These are phyloP conservation scores for Myxocyprinus asiaticus DNA, from an alignment of 2,113 vertebrate genomes.

Conservation along the genomic window DNA sequence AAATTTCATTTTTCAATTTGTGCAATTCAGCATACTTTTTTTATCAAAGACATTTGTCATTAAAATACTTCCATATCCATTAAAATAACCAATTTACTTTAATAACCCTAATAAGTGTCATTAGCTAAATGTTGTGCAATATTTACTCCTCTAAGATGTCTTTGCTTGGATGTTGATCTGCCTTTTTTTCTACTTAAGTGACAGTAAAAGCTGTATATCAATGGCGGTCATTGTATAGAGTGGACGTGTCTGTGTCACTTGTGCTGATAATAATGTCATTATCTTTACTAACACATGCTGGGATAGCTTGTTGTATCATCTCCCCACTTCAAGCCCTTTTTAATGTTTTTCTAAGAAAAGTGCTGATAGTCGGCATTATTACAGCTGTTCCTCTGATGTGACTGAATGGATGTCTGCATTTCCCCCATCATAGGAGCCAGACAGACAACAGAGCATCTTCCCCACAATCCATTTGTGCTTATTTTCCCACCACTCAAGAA, in stretches of 20 bases:
- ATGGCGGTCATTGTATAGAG: constrained; percentile 38
- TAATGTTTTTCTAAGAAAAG: constrained; percentile 62
- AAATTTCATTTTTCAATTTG: no score
- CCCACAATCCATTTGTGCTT: neutral
- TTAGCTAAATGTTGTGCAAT: constrained; percentile 51
- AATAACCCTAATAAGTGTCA: constrained; percentile 1
- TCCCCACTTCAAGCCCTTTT: constrained; percentile 54
- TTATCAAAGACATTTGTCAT: neutral
- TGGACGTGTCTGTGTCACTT: constrained; percentile 56
- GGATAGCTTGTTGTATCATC: constrained; percentile 65
- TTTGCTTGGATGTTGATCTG: constrained; percentile 62
- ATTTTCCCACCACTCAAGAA: constrained; percentile 32
- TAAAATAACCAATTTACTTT: neutral
- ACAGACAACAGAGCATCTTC: constrained; percentile 2
- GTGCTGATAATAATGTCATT: constrained; percentile 66
- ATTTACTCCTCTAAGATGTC: constrained; percentile 54
- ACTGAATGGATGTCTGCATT: constrained; percentile 31
- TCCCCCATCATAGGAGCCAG: constrained; percentile 39
- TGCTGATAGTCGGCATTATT: constrained; percentile 46
- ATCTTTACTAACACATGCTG: constrained; percentile 59
- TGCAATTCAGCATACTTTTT: no score
- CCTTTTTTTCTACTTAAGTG: constrained; percentile 62
- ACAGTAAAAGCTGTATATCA: constrained; percentile 30
- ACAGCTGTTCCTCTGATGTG: constrained; percentile 58
- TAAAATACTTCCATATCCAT: neutral